Evolutionary conservation across 2,797 vertebrate species (phyloP).

Genomic region (Chloroceryle amazona): DNA sequence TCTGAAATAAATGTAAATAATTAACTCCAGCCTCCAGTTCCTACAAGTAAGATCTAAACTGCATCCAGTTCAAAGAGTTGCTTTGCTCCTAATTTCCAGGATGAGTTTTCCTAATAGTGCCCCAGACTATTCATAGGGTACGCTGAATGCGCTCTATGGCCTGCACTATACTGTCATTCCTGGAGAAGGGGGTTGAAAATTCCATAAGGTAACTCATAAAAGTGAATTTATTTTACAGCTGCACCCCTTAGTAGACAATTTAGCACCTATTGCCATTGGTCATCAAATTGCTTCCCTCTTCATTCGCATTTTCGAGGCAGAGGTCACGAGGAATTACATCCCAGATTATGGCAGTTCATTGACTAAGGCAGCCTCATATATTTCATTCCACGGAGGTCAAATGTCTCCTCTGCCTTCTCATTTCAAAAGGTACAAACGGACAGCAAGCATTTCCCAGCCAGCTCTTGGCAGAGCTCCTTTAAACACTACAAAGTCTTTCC

Average conservation of each 20-base stretch:
- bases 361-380: background rate
- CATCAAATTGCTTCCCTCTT: background rate
- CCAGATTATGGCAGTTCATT: background rate
- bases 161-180: background rate
- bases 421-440: background rate
- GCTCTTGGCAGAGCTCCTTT: background rate
- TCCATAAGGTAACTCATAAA: background rate
- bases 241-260: background rate
- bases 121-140: background rate
- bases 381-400: background rate
- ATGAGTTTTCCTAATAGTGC: background rate
- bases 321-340: background rate
- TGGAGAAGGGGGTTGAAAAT: background rate
- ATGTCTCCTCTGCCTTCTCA: background rate
- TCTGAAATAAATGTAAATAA: slow-evolving; percentile 3
- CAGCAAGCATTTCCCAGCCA: background rate
- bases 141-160: background rate
- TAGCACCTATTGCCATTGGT: background rate
- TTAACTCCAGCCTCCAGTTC: background rate
- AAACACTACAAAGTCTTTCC: background rate
- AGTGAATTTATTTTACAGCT: background rate
- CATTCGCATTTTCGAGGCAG: background rate
- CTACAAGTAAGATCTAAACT: background rate
- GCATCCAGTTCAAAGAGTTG: background rate
- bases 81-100: background rate